Percentiles rank a stretch among this genome's conserved stretches.
These are phyloP conservation scores for Lithophane semibrunnea DNA, from an alignment of 2,888 invertebrate genomes.

Conservation along the genomic window DNA sequence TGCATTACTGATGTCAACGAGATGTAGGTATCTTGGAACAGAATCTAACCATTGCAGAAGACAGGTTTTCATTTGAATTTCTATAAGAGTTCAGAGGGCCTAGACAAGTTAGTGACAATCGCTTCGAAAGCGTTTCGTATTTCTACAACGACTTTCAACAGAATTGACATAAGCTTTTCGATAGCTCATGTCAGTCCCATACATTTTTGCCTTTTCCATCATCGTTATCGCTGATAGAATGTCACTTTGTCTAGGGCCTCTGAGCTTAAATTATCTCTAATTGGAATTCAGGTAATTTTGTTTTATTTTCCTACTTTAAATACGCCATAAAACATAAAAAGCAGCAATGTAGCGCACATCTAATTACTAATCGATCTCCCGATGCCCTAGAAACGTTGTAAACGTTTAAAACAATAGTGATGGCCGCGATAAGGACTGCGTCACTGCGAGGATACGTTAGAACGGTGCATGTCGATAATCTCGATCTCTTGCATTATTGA, in stretches of 20 bases:
- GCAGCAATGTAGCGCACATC: slow-evolving; percentile 66
- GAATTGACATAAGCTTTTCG: no score
- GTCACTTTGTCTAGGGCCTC: neutral
- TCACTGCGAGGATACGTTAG: slow-evolving; percentile 79
- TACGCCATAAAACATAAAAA: slow-evolving; percentile 55
- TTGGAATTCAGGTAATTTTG: slow-evolving; percentile 7
- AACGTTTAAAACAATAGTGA: slow-evolving; percentile 86
- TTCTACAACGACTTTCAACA: no score
- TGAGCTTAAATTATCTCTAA: neutral
- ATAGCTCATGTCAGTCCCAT: no score
- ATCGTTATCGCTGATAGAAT: no score
- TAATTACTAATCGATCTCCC: slow-evolving; percentile 80
- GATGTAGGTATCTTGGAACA: slow-evolving; percentile 29
- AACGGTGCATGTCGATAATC: slow-evolving; percentile 88
- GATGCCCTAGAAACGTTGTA: slow-evolving; percentile 79
- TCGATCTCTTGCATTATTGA: slow-evolving; percentile 87
- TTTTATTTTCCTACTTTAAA: slow-evolving; percentile 11
- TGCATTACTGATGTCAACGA: slow-evolving; percentile 52
- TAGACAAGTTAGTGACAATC: no score
- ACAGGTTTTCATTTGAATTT: neutral
- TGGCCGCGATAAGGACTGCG: slow-evolving; percentile 79
- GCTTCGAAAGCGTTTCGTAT: no score
- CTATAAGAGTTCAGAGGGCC: neutral
- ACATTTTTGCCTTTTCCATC: no score
- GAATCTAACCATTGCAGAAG: neutral